Evolutionary conservation across 2,888 invertebrate species (phyloP).

Genomic region (Halictus quadricinctus): DNA sequence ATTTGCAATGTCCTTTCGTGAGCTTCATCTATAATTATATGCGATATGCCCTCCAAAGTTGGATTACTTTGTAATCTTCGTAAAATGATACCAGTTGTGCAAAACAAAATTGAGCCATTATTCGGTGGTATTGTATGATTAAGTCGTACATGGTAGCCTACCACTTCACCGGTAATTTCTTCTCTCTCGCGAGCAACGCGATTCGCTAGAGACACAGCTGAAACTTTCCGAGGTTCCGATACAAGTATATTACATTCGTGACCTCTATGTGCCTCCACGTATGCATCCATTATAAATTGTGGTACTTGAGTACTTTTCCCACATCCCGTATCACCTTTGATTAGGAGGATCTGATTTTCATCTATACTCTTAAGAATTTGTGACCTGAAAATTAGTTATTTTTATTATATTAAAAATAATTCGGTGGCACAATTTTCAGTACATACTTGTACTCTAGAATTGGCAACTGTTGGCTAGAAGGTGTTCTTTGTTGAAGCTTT

Average conservation of each 20-base stretch:
- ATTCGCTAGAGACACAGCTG: conserved; percentile 87
- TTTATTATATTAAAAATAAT: not conserved
- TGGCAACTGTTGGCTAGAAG: conserved; percentile 74
- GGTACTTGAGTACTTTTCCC: conserved; percentile 90
- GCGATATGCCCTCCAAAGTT: conserved; percentile 84
- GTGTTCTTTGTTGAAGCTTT: not conserved
- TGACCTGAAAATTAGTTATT: conserved; percentile 76
- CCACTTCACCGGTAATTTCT: conserved; percentile 86
- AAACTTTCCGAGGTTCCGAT: conserved; percentile 88
- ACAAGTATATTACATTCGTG: conserved; percentile 85
- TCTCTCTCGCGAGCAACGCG: conserved; percentile 86
- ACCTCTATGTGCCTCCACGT: conserved; percentile 79
- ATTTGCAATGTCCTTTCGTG: conserved; percentile 89
- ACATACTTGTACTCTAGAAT: conserved; percentile 81
- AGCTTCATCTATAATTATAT: conserved; percentile 89
- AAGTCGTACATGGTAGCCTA: conserved; percentile 88
- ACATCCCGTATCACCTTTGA: conserved; percentile 89
- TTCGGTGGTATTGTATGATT: conserved; percentile 83
- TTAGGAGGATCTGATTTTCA: conserved; percentile 84
- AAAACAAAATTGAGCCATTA: conserved; percentile 86
- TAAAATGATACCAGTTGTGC: conserved; percentile 87
- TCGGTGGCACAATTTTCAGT: not conserved
- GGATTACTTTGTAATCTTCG: conserved; percentile 82
- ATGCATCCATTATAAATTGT: conserved; percentile 85
- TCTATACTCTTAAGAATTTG: conserved; percentile 84